Evolutionary conservation across 1,140 invertebrate genomes (phyloP), one percentile per base, ranked within the genome.

Genomic region (Leucophenga varia): DNA sequence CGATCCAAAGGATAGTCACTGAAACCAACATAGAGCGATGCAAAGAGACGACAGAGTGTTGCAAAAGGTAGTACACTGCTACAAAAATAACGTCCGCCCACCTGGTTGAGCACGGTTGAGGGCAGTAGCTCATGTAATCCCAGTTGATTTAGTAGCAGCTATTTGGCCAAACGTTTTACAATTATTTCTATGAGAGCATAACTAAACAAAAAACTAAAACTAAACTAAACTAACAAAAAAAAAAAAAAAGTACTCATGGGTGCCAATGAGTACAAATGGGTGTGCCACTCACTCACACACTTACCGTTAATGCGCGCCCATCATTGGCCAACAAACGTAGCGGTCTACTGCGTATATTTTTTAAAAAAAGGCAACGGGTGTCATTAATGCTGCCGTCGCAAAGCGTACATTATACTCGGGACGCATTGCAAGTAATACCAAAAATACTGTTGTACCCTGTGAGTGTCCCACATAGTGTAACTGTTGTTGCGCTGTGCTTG

Each of bases 401-500:
- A 87, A 80, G 63, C 83, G 82, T 1, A 77, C 54, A 60, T 84
- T 84, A 54, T 86, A 87, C 47, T 84, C 79, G 0, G 84, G 83
- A 12, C 73, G 67, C 20, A 78, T 65, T 2, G 82, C 80, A 18
- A 78, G 60, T 64, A 86, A 73, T 0, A 84, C 82, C 43, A 81
- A 79, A 25, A 80, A 78, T 1, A 67, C 57, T 1, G 82, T 82
- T 12, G 78, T 79, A 25, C 82, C 79, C 71, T 81, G 79, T 13
- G 80, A 82, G 56, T 85, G 83, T 10, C 84, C 86, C 25, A 87
- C 74, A 58, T 87, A 88, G 42, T 78, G 74, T 35, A 87, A 43
- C 54, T 81, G 74, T 28, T 61, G 44, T 10, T 75, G 71, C 2
- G 67, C 73, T 3, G 85, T 88, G 20, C 54, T 53, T 2, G 76